These are phyloP conservation scores for Rhynchotus rufescens DNA, from an alignment of 2,797 vertebrate genomes.

Conservation along the genomic window DNA sequence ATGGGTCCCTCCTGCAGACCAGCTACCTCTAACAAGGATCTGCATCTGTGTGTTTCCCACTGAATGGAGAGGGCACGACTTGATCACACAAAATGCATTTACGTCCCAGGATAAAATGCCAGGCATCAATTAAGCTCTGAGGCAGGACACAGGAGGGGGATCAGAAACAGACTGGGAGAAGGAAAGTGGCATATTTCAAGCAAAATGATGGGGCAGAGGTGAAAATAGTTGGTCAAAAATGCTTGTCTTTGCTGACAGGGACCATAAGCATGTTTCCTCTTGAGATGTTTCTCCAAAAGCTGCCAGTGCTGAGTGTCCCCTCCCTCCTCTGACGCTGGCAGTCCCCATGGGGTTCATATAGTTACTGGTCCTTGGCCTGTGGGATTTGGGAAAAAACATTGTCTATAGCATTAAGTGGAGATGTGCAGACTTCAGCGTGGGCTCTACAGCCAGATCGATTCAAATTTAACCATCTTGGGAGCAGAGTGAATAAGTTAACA, in stretches of 20 bases:
- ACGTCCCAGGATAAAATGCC: neutral
- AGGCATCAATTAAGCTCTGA: neutral
- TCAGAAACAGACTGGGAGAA: neutral
- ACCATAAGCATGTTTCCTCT: neutral
- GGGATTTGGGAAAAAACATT: neutral
- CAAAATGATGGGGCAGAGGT: neutral
- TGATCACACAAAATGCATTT: neutral
- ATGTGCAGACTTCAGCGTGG: neutral
- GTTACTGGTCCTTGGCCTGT: neutral
- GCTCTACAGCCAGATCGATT: neutral
- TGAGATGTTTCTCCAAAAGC: neutral
- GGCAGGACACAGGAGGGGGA: neutral
- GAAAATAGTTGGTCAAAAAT: neutral
- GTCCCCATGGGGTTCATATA: neutral
- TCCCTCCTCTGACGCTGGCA: neutral
- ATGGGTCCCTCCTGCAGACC: neutral
- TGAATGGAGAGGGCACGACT: neutral
- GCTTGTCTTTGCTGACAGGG: neutral
- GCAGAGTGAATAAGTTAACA: neutral
- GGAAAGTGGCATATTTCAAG: neutral
- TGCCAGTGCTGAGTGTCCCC: neutral
- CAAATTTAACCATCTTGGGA: neutral
- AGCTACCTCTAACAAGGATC: neutral
- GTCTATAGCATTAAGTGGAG: neutral
- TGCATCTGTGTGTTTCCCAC: neutral